Percentiles rank a stretch among this genome's conserved stretches.
These are phyloP conservation scores for Drosophila rubida DNA, from an alignment of 2,888 invertebrate species.

Conservation along the genomic window DNA sequence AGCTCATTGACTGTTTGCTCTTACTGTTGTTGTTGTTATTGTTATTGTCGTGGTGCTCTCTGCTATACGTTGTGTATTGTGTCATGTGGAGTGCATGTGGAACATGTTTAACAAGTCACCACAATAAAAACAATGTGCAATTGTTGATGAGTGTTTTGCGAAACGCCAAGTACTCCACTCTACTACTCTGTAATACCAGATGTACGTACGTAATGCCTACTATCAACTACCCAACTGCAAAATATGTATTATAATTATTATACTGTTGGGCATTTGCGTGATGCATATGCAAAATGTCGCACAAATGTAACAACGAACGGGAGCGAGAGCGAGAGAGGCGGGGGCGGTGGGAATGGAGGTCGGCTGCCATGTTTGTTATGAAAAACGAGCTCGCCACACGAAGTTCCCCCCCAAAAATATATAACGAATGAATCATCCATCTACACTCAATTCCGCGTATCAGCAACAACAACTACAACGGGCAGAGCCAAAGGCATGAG, in stretches of 20 bases:
- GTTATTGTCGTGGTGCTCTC: background rate
- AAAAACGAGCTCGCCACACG: slow-evolving; percentile 69
- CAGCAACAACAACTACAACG: slow-evolving; percentile 34
- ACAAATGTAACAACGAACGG: slow-evolving; percentile 19
- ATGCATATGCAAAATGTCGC: slow-evolving; percentile 46
- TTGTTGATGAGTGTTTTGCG: slow-evolving; percentile 19
- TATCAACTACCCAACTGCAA: slow-evolving; percentile 15
- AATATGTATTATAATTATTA: slow-evolving; percentile 40
- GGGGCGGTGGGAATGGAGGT: slow-evolving; percentile 26
- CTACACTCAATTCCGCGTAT: slow-evolving; percentile 66
- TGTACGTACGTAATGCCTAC: slow-evolving; percentile 33
- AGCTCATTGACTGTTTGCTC: slow-evolving; percentile 25
- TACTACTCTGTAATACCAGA: slow-evolving; percentile 25
- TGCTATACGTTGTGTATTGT: slow-evolving; percentile 26
- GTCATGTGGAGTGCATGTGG: slow-evolving; percentile 59
- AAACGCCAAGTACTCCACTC: slow-evolving; percentile 1
- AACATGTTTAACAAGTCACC: slow-evolving; percentile 47
- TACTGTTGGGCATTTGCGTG: slow-evolving; percentile 40
- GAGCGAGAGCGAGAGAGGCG: background rate
- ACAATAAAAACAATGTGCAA: slow-evolving; percentile 35
- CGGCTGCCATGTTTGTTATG: slow-evolving; percentile 49
- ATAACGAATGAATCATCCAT: slow-evolving; percentile 60
- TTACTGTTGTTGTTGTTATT: background rate
- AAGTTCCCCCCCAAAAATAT: slow-evolving; percentile 45
- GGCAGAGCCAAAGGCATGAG: slow-evolving; percentile 28